Evolutionary conservation across 2,797 vertebrate genomes (phyloP).

Genomic region (Sebastolobus altivelis): DNA sequence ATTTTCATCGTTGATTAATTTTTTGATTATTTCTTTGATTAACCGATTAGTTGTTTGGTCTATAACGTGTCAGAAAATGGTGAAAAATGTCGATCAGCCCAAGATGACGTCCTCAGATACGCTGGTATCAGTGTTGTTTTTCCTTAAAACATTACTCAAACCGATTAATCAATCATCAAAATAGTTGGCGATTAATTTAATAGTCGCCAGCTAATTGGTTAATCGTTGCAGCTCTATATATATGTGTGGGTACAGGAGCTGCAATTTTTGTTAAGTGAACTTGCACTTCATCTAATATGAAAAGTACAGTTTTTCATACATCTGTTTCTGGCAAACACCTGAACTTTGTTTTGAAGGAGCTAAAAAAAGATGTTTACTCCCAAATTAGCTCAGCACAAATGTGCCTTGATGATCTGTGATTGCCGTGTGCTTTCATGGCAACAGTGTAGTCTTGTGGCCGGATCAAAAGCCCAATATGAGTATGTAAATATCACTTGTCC

Average conservation of each 20-base stretch:
- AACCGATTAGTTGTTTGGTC: accelerated
- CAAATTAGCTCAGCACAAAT: background rate
- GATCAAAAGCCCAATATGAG: background rate
- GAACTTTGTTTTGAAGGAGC: background rate
- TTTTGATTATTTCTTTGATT: no score
- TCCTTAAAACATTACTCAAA: no score
- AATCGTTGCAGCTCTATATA: no score
- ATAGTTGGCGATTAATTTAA: no score
- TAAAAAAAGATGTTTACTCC: background rate
- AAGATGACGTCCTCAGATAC: accelerated
- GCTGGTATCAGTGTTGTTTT: no score
- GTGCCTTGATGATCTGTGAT: background rate
- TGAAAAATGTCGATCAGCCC: no score
- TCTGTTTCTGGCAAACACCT: background rate
- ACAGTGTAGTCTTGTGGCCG: background rate
- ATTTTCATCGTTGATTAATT: no score
- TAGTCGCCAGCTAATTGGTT: no score
- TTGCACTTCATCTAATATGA: background rate
- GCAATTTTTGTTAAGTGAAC: background rate
- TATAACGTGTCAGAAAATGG: no score
- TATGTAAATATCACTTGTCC: background rate
- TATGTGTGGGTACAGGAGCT: background rate
- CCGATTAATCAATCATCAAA: no score
- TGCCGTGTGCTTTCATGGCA: background rate
- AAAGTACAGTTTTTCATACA: background rate